These are phyloP conservation scores for Hepsetus odoe DNA, from an alignment of 2,113 vertebrate genomes.

Conservation along the genomic window DNA sequence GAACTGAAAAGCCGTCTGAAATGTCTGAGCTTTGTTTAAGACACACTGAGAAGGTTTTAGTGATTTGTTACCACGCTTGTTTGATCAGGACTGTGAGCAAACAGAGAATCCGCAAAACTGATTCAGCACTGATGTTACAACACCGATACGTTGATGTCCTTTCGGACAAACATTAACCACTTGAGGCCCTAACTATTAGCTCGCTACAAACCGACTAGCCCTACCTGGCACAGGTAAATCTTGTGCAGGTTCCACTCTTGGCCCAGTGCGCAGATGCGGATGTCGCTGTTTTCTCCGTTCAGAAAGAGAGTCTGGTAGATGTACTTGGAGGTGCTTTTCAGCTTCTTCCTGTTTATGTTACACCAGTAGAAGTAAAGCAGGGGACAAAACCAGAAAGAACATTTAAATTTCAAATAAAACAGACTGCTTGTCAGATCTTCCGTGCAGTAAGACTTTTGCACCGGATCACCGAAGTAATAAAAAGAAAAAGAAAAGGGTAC, in stretches of 20 bases:
- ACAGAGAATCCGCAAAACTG: background rate
- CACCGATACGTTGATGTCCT: background rate
- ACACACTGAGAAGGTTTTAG: no score
- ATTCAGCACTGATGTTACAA: background rate
- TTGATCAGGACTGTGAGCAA: no score
- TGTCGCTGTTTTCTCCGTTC: slow-evolving; percentile 95
- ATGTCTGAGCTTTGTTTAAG: no score
- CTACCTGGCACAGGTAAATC: slow-evolving; percentile 95
- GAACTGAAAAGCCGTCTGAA: no score
- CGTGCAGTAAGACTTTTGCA: no score
- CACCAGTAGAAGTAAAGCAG: background rate
- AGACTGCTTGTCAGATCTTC: slow-evolving; percentile 2
- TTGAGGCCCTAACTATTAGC: background rate
- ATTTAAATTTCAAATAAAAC: no score
- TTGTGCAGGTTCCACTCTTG: slow-evolving; percentile 98
- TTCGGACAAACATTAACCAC: background rate
- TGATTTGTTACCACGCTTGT: no score
- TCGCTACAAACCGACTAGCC: background rate
- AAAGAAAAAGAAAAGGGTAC: no score
- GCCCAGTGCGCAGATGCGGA: slow-evolving; percentile 93
- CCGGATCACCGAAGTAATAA: no score
- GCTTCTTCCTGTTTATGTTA: slow-evolving; percentile 82
- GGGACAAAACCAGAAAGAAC: no score
- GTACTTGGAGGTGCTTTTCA: slow-evolving; percentile 94
- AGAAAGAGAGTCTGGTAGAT: slow-evolving; percentile 97